Percentiles rank a stretch among this genome's conserved stretches.
phyloP scores from a whole-genome alignment of 2,888 invertebrate genomes.

The Pocota personata region DNA sequence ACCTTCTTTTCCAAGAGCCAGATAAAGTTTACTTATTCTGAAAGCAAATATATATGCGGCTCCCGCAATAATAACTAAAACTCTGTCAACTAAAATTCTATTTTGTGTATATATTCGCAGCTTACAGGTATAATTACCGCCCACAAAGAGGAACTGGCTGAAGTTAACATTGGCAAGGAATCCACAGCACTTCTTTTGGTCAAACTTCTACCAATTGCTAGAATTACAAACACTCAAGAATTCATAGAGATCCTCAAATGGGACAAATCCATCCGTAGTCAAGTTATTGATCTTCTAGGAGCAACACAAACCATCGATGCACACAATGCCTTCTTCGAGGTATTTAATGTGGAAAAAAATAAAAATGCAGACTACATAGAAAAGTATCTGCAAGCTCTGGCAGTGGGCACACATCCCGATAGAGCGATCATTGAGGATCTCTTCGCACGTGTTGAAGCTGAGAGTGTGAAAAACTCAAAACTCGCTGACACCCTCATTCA shows the following conservation, averaged over 20 bases:
- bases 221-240: constrained; percentile 85
- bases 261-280: constrained; percentile 82
- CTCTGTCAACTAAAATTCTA: no score
- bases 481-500: constrained; percentile 87
- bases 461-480: constrained; percentile 84
- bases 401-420: constrained; percentile 87
- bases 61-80: no score
- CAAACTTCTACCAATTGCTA: constrained; percentile 86
- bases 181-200: constrained; percentile 87
- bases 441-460: constrained; percentile 77
- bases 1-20: no score
- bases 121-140: constrained; percentile 84
- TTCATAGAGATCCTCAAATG: constrained; percentile 83
- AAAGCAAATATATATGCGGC: no score
- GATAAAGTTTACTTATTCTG: no score
- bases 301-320: constrained; percentile 88
- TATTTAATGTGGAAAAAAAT: constrained; percentile 84
- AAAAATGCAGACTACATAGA: constrained; percentile 85
- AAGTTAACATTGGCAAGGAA: constrained; percentile 85
- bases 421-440: constrained; percentile 83
- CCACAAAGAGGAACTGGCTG: constrained; percentile 84
- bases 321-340: constrained; percentile 87
- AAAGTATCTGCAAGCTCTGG: constrained; percentile 89
- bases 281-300: constrained; percentile 88
- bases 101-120: constrained; percentile 78